These are phyloP conservation scores for Tipula helvola DNA, from an alignment of 2,888 invertebrate genomes.

Conservation along the genomic window DNA sequence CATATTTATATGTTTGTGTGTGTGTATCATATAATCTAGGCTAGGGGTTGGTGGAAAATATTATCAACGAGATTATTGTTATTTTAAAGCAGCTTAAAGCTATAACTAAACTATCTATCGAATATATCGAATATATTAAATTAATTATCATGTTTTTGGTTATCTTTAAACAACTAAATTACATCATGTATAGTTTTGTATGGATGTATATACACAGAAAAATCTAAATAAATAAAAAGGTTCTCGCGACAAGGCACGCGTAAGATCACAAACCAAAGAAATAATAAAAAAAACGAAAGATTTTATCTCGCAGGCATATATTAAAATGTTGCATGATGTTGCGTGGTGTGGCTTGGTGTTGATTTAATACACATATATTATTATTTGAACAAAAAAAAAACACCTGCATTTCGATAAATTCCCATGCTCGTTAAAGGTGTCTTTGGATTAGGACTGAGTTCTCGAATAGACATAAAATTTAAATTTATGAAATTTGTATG, in stretches of 20 bases:
- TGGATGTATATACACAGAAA: not conserved
- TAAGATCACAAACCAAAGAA: not conserved
- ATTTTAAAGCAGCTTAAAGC: not conserved
- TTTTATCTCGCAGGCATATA: not conserved
- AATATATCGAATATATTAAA: not conserved
- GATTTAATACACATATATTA: not conserved
- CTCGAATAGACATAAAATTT: not conserved
- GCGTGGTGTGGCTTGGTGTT: not conserved
- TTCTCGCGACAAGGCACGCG: slow-evolving; percentile 9
- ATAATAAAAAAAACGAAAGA: not conserved
- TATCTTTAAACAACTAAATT: not conserved
- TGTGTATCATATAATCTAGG: not conserved
- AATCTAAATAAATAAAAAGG: not conserved
- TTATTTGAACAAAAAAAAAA: not conserved
- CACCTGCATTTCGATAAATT: not conserved
- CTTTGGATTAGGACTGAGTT: not conserved
- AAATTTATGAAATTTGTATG: not conserved
- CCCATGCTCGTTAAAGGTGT: not conserved
- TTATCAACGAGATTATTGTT: not conserved
- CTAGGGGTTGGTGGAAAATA: not conserved
- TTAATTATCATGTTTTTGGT: not conserved
- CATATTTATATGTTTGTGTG: not conserved
- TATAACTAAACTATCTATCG: not conserved
- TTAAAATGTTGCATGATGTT: not conserved
- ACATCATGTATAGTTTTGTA: not conserved